Base-by-base conservation (phyloP, 2,797 vertebrate species). In the Smutsia gigantea region DNA sequence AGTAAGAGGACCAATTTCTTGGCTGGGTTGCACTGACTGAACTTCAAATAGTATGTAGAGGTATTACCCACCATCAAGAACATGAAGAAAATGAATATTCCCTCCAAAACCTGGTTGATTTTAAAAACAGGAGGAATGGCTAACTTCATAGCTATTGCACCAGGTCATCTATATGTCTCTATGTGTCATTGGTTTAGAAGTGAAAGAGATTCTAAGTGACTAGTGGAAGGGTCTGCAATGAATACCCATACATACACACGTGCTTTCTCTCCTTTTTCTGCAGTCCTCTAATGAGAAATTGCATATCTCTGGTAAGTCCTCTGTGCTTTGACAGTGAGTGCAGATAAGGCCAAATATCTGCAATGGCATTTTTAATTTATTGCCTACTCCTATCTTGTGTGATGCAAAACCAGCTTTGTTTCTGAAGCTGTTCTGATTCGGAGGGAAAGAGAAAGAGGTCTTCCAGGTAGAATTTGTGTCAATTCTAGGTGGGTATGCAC, bases 251-350 rank as follows among this genome's bases (percentile, higher is more conserved):
- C 18, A 18, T 3, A 39, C 2, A 5, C 12, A 7, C 59, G 34
- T 12, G 4, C 34, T 53, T 13, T 42, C 53, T 31, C 57, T 21
- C 68, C 29, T 71, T 92, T 64, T 84, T 51, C 69, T 91, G 4
- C 14, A 49, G 0, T 68, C 46, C 42, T 85, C 57, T 93, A 94
- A 92, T 87, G 85, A 87, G 75, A 93, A 79, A 61, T 63, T 27
- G 46, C 21, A 5, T 55, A 39, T 87, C 19, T 53, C 74, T 74
- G 84, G 39, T 18, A 37, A 63, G 23, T 39, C 42, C 79, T 86
- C 37, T 81, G 53, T 51, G 51, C 17, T n/a, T 90, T 97, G 96
- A 95, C 71, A 88, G 75, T 74, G 90, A 90, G 57, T 94, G 69
- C 84, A 75, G 72, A 88, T 90, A 14, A 5, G 42, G 25, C 89